Conservation (phyloP, 2,888 invertebrate genomes). For the Lithodes maja region DNA sequence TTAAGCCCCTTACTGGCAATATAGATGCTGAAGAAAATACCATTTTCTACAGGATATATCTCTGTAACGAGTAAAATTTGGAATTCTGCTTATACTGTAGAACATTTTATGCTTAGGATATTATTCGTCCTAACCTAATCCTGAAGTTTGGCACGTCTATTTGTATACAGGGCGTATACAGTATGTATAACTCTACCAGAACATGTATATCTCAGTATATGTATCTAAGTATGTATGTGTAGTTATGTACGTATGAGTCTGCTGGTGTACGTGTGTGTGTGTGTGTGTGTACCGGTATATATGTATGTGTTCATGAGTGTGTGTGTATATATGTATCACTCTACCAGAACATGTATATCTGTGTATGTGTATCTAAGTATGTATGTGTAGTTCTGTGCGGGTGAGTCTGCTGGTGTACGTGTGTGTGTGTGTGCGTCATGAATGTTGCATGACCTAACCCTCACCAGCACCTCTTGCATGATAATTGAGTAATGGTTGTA, state of each 20-base stretch:
- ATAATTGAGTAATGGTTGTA: neutral
- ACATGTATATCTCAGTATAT: neutral
- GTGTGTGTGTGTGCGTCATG: neutral
- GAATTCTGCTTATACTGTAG: too few relatives aligned
- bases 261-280: neutral
- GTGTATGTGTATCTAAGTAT: neutral
- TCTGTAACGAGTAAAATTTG: too few relatives aligned
- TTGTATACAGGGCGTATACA: too few relatives aligned
- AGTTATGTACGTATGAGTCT: neutral
- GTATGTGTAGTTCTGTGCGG: neutral
- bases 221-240: slow-evolving; percentile 9
- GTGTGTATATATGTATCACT: neutral
- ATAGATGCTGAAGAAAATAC: too few relatives aligned
- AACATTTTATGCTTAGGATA: too few relatives aligned
- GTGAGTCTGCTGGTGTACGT: neutral
- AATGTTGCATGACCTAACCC: neutral
- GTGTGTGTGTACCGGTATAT: neutral
- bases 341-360: neutral
- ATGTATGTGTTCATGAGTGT: neutral
- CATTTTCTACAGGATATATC: too few relatives aligned
- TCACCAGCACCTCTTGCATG: too few relatives aligned
- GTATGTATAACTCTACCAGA: too few relatives aligned
- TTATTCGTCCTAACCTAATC: too few relatives aligned
- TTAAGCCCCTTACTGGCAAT: too few relatives aligned
- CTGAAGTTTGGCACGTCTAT: too few relatives aligned